Percentiles rank a stretch among this genome's conserved stretches.
phyloP scores from a whole-genome alignment of 1,140 invertebrate genomes.

The Rhizoglyphus robini region DNA sequence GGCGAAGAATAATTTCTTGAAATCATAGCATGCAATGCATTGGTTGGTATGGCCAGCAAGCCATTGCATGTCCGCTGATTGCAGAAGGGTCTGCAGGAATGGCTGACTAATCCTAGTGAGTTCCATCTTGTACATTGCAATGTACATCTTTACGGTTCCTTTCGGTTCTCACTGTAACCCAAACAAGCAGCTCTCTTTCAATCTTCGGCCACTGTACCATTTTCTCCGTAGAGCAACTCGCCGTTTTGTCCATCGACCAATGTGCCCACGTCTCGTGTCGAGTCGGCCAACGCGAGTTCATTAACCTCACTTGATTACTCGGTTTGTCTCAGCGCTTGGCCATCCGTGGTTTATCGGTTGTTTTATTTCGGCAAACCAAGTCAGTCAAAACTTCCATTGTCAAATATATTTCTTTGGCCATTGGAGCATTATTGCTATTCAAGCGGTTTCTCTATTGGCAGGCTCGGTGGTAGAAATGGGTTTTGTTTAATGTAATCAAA shows the following conservation, averaged over 20 bases:
- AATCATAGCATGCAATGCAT: constrained; percentile 94
- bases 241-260: constrained; percentile 11
- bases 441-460: too few species aligned
- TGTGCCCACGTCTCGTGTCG: constrained; percentile 19
- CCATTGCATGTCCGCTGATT: constrained; percentile 91
- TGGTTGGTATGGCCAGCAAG: constrained; percentile 97
- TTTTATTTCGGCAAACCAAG: too few species aligned
- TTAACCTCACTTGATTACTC: too few species aligned
- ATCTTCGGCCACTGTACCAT: constrained; percentile 43
- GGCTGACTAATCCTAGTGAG: constrained; percentile 71
- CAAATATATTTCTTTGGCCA: too few species aligned
- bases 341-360: too few species aligned
- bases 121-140: not conserved
- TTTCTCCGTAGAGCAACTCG: constrained; percentile 6
- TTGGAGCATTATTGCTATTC: too few species aligned
- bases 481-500: too few species aligned
- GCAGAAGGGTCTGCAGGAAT: constrained; percentile 90
- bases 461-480: too few species aligned
- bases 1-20: constrained; percentile 97
- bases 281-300: not conserved
- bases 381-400: too few species aligned
- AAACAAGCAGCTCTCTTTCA: constrained; percentile 51
- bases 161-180: not conserved
- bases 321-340: too few species aligned
- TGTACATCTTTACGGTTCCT: not conserved